Percentiles rank a stretch among this genome's conserved stretches.
These are phyloP conservation scores for Ormia ochracea DNA, from an alignment of 2,888 invertebrate species.

Conservation along the genomic window DNA sequence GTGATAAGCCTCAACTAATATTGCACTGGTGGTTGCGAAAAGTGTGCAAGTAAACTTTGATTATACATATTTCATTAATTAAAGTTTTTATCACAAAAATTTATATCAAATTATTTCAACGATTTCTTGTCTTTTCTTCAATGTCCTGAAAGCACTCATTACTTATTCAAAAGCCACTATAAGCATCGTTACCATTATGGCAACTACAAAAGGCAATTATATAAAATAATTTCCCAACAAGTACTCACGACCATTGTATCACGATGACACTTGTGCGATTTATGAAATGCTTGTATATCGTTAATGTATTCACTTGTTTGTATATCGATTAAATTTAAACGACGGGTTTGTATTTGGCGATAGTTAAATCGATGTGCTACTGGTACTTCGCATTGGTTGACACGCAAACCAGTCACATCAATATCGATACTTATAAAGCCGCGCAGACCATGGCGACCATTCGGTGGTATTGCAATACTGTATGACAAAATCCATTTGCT, in stretches of 20 bases:
- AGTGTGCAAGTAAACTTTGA: neutral
- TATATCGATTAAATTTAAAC: constrained; percentile 65
- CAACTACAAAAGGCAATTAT: neutral
- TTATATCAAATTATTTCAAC: neutral
- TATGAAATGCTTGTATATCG: constrained; percentile 88
- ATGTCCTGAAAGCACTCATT: neutral
- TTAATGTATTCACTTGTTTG: constrained; percentile 69
- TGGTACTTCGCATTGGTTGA: constrained; percentile 88
- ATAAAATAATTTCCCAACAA: neutral
- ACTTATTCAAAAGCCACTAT: neutral
- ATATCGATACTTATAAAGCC: constrained; percentile 85
- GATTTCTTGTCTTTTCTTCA: neutral
- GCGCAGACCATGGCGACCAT: constrained; percentile 79
- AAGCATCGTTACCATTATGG: neutral
- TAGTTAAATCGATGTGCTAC: constrained; percentile 70
- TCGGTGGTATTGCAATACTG: constrained; percentile 82
- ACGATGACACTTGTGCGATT: constrained; percentile 93
- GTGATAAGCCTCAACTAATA: no score
- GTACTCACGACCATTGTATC: constrained; percentile 85
- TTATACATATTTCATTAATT: neutral
- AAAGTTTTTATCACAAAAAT: neutral
- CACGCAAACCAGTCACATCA: constrained; percentile 86
- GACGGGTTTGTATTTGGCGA: constrained; percentile 67
- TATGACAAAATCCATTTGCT: constrained; percentile 91
- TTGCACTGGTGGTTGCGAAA: no score